Base-by-base conservation (phyloP, 2,113 vertebrate species). In the Epinephelus moara region DNA sequence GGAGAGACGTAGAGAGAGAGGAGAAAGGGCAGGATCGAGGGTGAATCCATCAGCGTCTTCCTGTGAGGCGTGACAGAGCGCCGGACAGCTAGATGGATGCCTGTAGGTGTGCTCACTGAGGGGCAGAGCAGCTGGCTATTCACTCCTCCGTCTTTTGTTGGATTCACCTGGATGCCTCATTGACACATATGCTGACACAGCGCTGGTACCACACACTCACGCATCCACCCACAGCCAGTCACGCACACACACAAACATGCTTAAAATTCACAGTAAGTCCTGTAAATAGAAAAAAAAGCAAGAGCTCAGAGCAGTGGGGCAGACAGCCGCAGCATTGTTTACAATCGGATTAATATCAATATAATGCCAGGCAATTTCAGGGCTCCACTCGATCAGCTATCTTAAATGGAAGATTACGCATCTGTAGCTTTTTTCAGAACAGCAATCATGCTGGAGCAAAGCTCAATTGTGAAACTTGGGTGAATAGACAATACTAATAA, bases 41-140 rank as follows among this genome's bases (percentile, higher is more conserved):
- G 86, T 90, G 90, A 89, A 91, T 94, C 86, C 77, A 93, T 92
- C 91, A 92, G 88, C 60, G 15, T 84, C 85, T 82, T 73, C 75
- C 75, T 92, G 91, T 86, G 91, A 86, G 88, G 86, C 56, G 49
- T 87, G 91, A 91, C 89, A 88, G 85, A 84, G 77, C 1, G 45
- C 25, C 7, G 55, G 91, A 89, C 85, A 91, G 82, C 57, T 72
- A 87, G 88, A 93, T 90, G 79, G 85, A 93, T 90, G 93, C 72
- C 84, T 78, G 55, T 81, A 80, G 84, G 78, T 70, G 71, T 66
- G 82, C 85, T 72, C 74, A 40, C 74, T 59, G 49, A 85, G 88
- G 69, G 86, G 66, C 75, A 73, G 69, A 89, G 89, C 85, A 89
- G 87, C 85, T 92, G 74, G 80, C 79, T 74, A 30, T 81, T 89